Base-by-base conservation (phyloP, 2,113 vertebrate genomes). In the Mungos mungo region DNA sequence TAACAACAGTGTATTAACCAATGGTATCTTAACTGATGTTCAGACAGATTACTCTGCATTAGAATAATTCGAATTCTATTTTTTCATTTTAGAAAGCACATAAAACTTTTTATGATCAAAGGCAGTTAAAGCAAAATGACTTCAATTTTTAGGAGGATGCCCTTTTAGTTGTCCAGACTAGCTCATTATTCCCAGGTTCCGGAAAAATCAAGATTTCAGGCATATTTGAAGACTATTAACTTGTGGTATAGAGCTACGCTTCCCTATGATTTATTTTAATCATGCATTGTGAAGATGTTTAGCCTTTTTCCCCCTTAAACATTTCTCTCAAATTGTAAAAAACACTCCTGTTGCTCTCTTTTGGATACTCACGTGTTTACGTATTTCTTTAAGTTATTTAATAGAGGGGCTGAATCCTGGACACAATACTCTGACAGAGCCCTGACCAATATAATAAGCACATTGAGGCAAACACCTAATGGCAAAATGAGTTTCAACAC, bases 201-300 rank as follows among this genome's bases (percentile, higher is more conserved):
- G 90, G 57, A 93, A 27, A 27, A 33, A 77, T 77, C 45, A 90
- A 74, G 52, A 87, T 57, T 83, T 97, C 79, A 82, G 81, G 5
- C 60, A 60, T n/a, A 82, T 71, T 60, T 92, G 63, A 90, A 96
- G 50, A 25, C 31, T 84, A 96, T 60, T 80, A 86, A 90, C 87
- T 79, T 96, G 38, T 13, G 35, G 25, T 29, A 86, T 0, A 69
- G 69, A 72, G 33, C 27, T 81, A 54, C 35, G 10, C 54, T 95
- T 93, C 60, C 38, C 38, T 38, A 38, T 38, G 33, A 3, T 77
- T 97, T 89, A 60, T 3, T 93, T 91, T 41, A 95, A 84, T 38
- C 35, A 21, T 54, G 97, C 3, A 88, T 81, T 38, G 4, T 86
- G 29, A 96, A 82, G 6, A 8, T 45, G 87, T 54, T 88, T 63